Evolutionary conservation across 2,113 vertebrate species (phyloP), one percentile per base, ranked within the genome.

Genomic region (Pachyramphus minor): DNA sequence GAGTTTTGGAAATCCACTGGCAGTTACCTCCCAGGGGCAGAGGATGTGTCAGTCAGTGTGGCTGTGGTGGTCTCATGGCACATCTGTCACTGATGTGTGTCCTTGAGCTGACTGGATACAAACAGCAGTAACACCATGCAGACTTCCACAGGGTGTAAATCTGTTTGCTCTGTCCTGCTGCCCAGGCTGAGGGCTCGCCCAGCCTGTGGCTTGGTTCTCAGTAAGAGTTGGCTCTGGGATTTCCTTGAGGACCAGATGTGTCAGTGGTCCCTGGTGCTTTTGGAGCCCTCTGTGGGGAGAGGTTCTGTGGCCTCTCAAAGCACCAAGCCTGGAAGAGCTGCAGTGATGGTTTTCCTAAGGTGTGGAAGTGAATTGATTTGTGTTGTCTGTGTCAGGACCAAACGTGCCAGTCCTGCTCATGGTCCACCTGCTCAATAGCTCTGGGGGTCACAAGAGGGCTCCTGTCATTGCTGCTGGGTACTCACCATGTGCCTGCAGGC

Each of bases 231-330:
- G 24, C 47, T 76, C 71, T 27, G 60, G 37, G 47, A 18, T 55
- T 67, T 45, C 41, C 68, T 16, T 3, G 2, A 56, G 66, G 50
- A 39, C 9, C 75, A 50, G 60, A 4, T 6, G 0, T 0, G 28
- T 35, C 35, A 14, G 35, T 18, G 18, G 8, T 28, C 25, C 6
- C 52, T 17, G 39, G n/a, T 39, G 78, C 47, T 72, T 39, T 8
- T 35, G 73, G 42, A 58, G 42, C 37, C 31, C 11, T 42, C 37
- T 19, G 1, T 12, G 44, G 53, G 35, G 25, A 28, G 12, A 14
- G 60, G 25, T 50, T 53, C 28, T 53, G 24, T 24, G 77, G 49
- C 67, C 49, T n/a, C 31, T 33, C 9, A 12, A 33, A 63, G 53
- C 52, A 22, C 17, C 20, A 6, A 45, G 31, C 19, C 39, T 68